phyloP scores from a whole-genome alignment of 2,888 invertebrate genomes.

The Cheilosia pagana region DNA sequence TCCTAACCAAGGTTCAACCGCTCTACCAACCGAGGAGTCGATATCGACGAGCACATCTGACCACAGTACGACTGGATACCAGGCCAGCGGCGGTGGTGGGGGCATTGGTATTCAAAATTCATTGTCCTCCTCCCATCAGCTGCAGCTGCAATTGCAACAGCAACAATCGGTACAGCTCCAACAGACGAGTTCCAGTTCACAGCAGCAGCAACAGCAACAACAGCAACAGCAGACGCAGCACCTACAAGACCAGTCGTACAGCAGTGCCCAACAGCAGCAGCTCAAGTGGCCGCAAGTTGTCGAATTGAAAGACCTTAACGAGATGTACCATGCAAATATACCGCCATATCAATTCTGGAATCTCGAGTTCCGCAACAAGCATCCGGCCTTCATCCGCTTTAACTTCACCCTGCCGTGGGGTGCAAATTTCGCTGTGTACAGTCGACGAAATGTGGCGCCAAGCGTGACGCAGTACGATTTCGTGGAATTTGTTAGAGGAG shows the following conservation, averaged over 20 bases:
- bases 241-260: slow-evolving; percentile 83
- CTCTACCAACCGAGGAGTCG: slow-evolving; percentile 91
- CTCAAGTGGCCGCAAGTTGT: slow-evolving; percentile 91
- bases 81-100: slow-evolving; percentile 55
- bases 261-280: slow-evolving; percentile 87
- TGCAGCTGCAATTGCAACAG: slow-evolving; percentile 85
- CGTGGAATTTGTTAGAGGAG: slow-evolving; percentile 96
- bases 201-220: slow-evolving; percentile 80
- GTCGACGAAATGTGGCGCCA: slow-evolving; percentile 96
- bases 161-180: slow-evolving; percentile 85
- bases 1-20: slow-evolving; percentile 90
- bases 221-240: slow-evolving; percentile 81
- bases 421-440: slow-evolving; percentile 97
- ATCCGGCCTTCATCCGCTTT: slow-evolving; percentile 93
- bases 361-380: slow-evolving; percentile 95
- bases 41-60: slow-evolving; percentile 89
- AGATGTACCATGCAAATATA: slow-evolving; percentile 92
- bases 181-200: slow-evolving; percentile 82
- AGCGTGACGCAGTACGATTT: slow-evolving; percentile 99
- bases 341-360: slow-evolving; percentile 97
- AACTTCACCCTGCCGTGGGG: slow-evolving; percentile 96
- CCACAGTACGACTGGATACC: slow-evolving; percentile 86
- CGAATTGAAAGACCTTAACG: slow-evolving; percentile 93
- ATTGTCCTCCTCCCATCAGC: slow-evolving; percentile 79
- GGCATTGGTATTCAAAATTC: slow-evolving; percentile 76